Conservation (phyloP, 2,113 vertebrate genomes). For the Cynocephalus volans region DNA sequence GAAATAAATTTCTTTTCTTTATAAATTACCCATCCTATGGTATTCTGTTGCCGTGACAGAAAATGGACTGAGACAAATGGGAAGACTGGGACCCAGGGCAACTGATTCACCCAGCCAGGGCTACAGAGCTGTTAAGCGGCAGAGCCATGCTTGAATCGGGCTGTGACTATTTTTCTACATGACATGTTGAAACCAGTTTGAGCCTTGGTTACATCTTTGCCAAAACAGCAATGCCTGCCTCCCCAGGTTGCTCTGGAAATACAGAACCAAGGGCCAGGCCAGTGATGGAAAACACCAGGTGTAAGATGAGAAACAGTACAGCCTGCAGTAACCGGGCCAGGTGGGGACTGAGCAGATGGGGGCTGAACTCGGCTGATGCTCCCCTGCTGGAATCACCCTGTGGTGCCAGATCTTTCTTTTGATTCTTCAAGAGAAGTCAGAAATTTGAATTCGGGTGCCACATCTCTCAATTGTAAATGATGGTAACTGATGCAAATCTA, state of each 20-base stretch:
- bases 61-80: too few species aligned
- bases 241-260: conserved; percentile 4
- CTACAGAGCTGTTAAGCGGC: background rate
- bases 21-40: too few species aligned
- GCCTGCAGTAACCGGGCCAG: too few species aligned
- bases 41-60: too few species aligned
- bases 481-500: background rate
- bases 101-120: background rate
- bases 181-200: background rate
- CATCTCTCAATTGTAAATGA: background rate
- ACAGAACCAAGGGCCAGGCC: background rate
- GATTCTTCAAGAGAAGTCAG: background rate
- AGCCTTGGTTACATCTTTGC: background rate
- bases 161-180: background rate
- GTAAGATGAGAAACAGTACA: background rate
- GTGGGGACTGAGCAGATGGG: background rate
- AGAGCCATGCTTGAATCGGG: background rate
- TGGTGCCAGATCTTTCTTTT: background rate
- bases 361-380: background rate
- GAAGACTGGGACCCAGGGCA: background rate
- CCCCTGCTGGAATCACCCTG: background rate
- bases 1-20: too few species aligned
- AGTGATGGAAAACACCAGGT: background rate
- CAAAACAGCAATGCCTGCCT: background rate
- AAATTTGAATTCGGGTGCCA: background rate